Evolutionary conservation across 2,797 vertebrate genomes (phyloP), one percentile per base, ranked within the genome.

Genomic region (Lagocephalus sceleratus): DNA sequence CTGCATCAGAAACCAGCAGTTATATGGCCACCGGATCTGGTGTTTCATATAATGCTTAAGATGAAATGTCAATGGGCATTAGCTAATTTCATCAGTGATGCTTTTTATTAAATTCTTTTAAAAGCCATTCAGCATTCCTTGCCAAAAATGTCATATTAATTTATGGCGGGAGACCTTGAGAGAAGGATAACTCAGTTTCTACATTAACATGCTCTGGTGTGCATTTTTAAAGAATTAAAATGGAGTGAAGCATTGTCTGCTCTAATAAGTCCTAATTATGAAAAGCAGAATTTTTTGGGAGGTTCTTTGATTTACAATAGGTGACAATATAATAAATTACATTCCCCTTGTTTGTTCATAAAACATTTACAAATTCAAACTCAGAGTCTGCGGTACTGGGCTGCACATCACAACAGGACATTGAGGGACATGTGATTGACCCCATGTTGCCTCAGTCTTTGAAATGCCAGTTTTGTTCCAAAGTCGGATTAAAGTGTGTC

Each of bases 41-140:
- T 83, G 80, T 85, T 87, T 89, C 87, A 79, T 85, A 83, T 89
- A 90, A 87, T 87, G 84, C 60, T 79, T 61, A 60, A 77, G 85
- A 89, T 88, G 83, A 90, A 91, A 90, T 89, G 90, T 89, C 88
- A 91, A 85, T 90, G 84, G 86, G 79, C 86, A 89, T 91, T 87
- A 88, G 82, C 81, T 90, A 89, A 91, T 92, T 88, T 88, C 78
- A 89, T 90, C 85, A 88, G 81, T 53, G 78, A 83, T 88, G 87
- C 81, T 83, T 90, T 88, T 90, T 91, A 91, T 90, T 88, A 87
- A 86, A 89, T 91, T 89, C 60, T 89, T 90, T 87, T 89, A 89
- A 91, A 91, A 91, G 85, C 82, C 78, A 85, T 84, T 86, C 60
- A 15, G 58, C 79, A 84, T 89, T 79, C 69, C 78, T 78, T 89